Conservation (phyloP, 2,113 vertebrate genomes). For the Amblyornis subalaris region DNA sequence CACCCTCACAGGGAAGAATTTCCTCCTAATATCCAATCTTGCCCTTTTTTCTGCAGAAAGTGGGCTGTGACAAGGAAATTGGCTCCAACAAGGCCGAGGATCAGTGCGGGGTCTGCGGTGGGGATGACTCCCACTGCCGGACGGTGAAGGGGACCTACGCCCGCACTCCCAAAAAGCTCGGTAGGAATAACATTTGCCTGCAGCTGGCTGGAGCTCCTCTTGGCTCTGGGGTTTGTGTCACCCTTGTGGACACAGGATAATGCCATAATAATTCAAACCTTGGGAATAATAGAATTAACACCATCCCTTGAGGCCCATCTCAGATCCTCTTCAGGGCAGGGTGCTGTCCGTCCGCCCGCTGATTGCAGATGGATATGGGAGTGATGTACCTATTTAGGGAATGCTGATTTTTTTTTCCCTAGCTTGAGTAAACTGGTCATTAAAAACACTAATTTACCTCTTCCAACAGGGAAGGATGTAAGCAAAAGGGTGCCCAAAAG, state of each 20-base stretch:
- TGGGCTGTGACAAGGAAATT: conserved; percentile 94
- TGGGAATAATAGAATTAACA: neutral
- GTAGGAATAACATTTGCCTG: conserved; percentile 69
- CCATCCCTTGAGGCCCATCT: neutral
- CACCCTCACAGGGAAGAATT: neutral
- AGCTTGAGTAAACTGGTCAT: neutral
- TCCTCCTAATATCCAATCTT: neutral
- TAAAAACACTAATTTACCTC: conserved; percentile 68
- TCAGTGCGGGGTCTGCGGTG: conserved; percentile 93
- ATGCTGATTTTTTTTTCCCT: neutral
- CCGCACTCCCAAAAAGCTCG: conserved; percentile 89
- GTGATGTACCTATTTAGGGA: neutral
- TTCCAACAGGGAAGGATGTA: conserved; percentile 91
- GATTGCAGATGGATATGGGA: neutral
- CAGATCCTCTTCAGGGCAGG: neutral
- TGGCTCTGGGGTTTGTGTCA: neutral
- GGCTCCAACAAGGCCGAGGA: conserved; percentile 91
- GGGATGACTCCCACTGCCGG: conserved; percentile 94
- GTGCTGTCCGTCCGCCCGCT: neutral
- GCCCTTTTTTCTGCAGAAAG: conserved; percentile 77
- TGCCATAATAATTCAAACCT: neutral
- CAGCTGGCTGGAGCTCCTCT: neutral
- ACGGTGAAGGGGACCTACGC: conserved; percentile 93
- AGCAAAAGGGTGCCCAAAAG: conserved; percentile 92
- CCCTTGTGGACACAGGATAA: accelerated